Evolutionary conservation across 2,888 invertebrate species (phyloP), one percentile per base, ranked within the genome.

Genomic region (Elysia crispata): DNA sequence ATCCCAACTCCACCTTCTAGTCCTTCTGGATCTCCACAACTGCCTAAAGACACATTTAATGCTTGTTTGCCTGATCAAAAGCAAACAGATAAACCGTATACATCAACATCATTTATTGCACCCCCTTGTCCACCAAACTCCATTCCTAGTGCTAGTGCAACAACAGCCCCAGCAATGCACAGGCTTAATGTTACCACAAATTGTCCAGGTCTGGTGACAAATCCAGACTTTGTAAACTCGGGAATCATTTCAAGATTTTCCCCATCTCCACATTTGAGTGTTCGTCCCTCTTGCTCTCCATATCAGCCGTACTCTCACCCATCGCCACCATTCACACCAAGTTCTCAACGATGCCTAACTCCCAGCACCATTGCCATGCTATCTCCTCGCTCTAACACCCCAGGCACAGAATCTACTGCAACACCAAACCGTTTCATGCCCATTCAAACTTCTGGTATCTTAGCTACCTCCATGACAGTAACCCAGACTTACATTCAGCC

Each of bases 401-500:
- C 76, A n/a, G 67, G 28, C 70, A 49, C 62, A 5, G 80, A 80
- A 33, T 72, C 66, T 31, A 76, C 25, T 57, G 75, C 80, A 49
- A 76, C 76, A n/a, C 84, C 86, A 5, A 88, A 86, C 74, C 84
- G 87, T 23, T 89, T 89, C 81, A 86, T 88, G 76, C 89, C 89
- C 0, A 89, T 89, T 41, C 87, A 88, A 77, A 86, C 76, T 18
- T 83, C 83, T 15, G 77, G 77, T 23, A 62, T 79, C 15, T 64
- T 78, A 3, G n/a, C 75, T 6, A 67, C 66, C 11, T 64, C 77
- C 8, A 11, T 41, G n/a, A 49, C 77, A 8, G 20, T 57, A 1
- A 50, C 73, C 33, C 79, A 81, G 31, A 70, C 62, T 18, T 82
- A 82, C 66, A 82, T 82, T 25, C 77, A 80, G 33, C 87, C 88